A percentile compares a stretch with the other conserved stretches of the same genome.
phyloP scores from a whole-genome alignment of 1,140 invertebrate genomes.

The Philopotamus ludificatus region DNA sequence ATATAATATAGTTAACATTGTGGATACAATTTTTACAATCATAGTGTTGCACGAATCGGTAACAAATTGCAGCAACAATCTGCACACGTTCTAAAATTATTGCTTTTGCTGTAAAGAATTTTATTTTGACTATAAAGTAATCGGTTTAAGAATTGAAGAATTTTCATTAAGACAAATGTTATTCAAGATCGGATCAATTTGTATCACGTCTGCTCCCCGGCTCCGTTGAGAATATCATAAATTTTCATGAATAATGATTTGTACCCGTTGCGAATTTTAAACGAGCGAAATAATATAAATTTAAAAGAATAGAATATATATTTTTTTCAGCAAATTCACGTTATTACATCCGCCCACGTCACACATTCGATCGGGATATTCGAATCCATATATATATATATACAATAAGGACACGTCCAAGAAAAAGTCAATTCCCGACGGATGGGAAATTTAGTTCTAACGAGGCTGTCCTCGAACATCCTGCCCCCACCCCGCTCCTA shows the following conservation, averaged over 20 bases:
- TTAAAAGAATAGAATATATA: neutral
- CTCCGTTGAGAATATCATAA: neutral
- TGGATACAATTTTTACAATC: too few species aligned
- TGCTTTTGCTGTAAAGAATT: too few species aligned
- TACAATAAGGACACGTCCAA: neutral
- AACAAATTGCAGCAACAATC: too few species aligned
- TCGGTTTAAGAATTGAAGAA: too few species aligned
- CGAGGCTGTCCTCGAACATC: neutral
- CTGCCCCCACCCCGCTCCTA: neutral
- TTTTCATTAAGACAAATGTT: too few species aligned
- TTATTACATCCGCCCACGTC: neutral
- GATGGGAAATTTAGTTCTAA: neutral
- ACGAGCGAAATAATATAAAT: neutral
- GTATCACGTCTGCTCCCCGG: neutral
- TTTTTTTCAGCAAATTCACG: neutral
- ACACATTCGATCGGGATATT: neutral
- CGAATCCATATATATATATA: too few species aligned
- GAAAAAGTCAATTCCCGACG: neutral
- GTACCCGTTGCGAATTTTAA: neutral
- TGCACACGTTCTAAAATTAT: too few species aligned
- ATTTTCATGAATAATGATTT: neutral
- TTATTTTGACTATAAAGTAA: too few species aligned
- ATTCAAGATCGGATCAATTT: neutral
- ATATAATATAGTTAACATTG: too few species aligned
- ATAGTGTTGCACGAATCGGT: too few species aligned